These are phyloP conservation scores for Stomorhina lunata DNA, from an alignment of 2,888 invertebrate genomes.

Conservation along the genomic window DNA sequence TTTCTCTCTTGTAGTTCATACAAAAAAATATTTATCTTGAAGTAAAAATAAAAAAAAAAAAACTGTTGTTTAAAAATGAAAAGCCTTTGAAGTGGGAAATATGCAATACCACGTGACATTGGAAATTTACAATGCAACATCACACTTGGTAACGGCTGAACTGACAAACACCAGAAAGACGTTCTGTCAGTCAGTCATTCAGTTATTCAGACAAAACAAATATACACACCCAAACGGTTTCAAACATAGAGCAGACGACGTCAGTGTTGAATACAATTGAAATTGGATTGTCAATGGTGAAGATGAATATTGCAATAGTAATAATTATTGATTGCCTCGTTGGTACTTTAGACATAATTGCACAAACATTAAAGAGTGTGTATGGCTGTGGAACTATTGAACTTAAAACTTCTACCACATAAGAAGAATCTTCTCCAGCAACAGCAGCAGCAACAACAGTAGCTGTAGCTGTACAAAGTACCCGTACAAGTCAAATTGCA, in stretches of 20 bases:
- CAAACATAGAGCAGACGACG: no score
- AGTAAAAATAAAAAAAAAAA: conserved; percentile 3
- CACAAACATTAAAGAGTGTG: no score
- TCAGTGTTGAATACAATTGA: no score
- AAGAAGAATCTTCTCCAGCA: neutral
- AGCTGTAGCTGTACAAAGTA: no score
- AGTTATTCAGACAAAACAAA: no score
- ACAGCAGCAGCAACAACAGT: neutral
- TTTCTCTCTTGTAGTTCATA: neutral
- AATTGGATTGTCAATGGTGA: no score
- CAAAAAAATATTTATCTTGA: neutral
- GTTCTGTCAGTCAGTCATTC: neutral
- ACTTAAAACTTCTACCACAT: neutral
- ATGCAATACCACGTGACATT: conserved; percentile 59
- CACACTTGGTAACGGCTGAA: conserved; percentile 52
- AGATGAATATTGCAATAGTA: neutral
- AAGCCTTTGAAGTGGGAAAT: conserved; percentile 35
- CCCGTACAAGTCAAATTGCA: conserved; percentile 8
- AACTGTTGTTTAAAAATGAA: conserved; percentile 34
- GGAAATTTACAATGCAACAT: conserved; percentile 56
- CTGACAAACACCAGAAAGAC: neutral
- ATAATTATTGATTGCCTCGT: conserved; percentile 12
- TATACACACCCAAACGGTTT: no score
- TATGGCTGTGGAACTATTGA: neutral
- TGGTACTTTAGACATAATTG: neutral